Base-by-base conservation (phyloP, 1,140 invertebrate genomes). In the Acromyrmex charruanus region DNA sequence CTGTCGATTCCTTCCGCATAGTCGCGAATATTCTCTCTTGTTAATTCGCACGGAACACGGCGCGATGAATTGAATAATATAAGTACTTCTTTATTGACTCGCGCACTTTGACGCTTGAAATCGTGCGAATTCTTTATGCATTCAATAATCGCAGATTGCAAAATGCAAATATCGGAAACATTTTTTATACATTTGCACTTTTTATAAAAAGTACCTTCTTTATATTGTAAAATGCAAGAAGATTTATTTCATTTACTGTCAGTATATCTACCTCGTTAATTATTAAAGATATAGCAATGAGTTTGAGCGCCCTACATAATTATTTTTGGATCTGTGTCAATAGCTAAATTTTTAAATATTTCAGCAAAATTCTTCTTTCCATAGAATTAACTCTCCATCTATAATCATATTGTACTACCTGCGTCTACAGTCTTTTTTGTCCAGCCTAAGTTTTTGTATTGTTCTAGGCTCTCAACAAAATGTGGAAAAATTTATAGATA, bases 11-110 rank as follows among this genome's bases (percentile, higher is more conserved):
- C n/a, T 16, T 44, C 18, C 18, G 9, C 12, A 49, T 14, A 16
- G 6, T 3, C 9, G 16, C 10, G 53, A 59, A 28, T 58, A 71
- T 58, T 44, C 28, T 44, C 35, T 58, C 10, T 25, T 25, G 39
- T 82, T 82, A 82, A 82, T 82, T 82, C 21, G 16, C 14, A 3
- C n/a, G 14, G 39, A 51, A 51, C 44, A 16, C 12, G 14, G n/a
- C 0, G 31, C 14, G 16, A 55, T 25, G 16, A 31, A 12, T 58
- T 7, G 21, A 31, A 53, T 55, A 25, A 69, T 39, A 44, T 58
- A 39, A 58, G n/a, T 58, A n/a, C 65, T 58, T 31, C 18, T 39
- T 55, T 58, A 55, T 25, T 5, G 9, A 3, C n/a, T 44, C 7
- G n/a, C 25, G 35, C 31, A 14, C 55, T 58, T 51, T 25, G 5